Base-by-base conservation (phyloP, 2,888 invertebrate genomes). In the Acleris sparsana region DNA sequence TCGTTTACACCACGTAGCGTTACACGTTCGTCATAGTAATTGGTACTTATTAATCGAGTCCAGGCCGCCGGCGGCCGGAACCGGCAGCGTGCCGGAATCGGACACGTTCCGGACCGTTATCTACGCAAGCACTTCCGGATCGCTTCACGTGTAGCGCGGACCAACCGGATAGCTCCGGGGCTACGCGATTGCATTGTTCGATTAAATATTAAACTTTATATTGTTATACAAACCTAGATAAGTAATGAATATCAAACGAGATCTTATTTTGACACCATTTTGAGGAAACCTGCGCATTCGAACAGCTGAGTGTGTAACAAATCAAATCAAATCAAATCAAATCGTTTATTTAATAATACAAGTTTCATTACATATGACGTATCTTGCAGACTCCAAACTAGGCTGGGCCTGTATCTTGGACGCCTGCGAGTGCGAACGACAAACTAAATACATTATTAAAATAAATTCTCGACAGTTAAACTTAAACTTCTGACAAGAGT, bases 71-170 rank as follows among this genome's bases (percentile, higher is more conserved):
- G 52, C n/a, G 49, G 39, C 66, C 78, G 78, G 80, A 78, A 76
- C 55, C 80, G 84, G 82, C 78, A 75, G 71, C 72, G 71, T 62
- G 61, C 51, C 73, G 73, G 73, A 72, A 79, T 79, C 85, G 86
- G 84, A 82, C 79, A 78, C 84, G 87, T 88, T 87, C 85, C 87
- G 86, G 84, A 73, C 78, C 85, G 87, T 86, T 87, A 89, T 87
- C 87, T 84, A 77, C 80, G 77, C 78, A 78, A 75, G 78, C 80
- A 77, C 80, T 74, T 85, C 85, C 85, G 84, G 73, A 64, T 74
- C 39, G 39, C n/a, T 29, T 18, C 61, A 5, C 22, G 44, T 17
- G 6, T 56, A 13, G 16, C 4, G 22, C 18, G 49, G 9, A 33
- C 29, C 59, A n/a, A 6, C 51, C 59, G 51, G 53, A 53, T 43